Base-by-base conservation (phyloP, 1,140 invertebrate species). In the Drosophila murphyi region DNA sequence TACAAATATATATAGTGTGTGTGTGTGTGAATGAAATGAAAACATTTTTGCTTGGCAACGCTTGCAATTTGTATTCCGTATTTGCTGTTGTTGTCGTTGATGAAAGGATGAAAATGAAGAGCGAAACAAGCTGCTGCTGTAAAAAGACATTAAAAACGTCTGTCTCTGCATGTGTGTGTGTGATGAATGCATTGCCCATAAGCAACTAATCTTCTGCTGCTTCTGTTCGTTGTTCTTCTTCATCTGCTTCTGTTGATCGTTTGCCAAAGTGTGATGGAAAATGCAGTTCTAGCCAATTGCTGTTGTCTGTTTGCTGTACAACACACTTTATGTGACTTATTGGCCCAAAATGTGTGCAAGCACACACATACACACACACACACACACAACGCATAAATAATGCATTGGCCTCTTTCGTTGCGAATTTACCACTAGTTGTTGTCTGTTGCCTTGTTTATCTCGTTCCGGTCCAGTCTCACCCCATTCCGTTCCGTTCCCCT, bases 221-320 rank as follows among this genome's bases (percentile, higher is more conserved):
- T 37, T 28, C n/a, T 29, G 31, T 12, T 10, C 31, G 35, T 57
- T 59, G 10, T 7, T 20, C 69, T 39, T n/a, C 32, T 50, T 37
- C 29, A 2, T 54, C 43, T 48, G 31, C 28, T 56, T 51, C n/a
- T 55, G 63, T 62, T 74, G 71, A 73, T 62, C 74, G 69, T 54
- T 78, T 56, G 76, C 80, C 80, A 82, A 72, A 74, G 72, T 74
- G 72, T 74, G 72, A 59, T 75, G 72, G 68, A 61, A 56, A 72
- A 73, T 76, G 79, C 82, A 82, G 82, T 76, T 82, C 65, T 87
- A 78, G 82, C 82, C 82, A 86, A 86, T 87, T 86, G 81, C 59
- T 79, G 80, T 59, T 76, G 80, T 62, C 69, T 68, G 63, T 56
- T 76, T 59, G 62, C 41, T 55, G 57, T 31, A 39, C 37, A 39